phyloP scores from a whole-genome alignment of 2,888 invertebrate genomes.

The Chouioia cunea region DNA sequence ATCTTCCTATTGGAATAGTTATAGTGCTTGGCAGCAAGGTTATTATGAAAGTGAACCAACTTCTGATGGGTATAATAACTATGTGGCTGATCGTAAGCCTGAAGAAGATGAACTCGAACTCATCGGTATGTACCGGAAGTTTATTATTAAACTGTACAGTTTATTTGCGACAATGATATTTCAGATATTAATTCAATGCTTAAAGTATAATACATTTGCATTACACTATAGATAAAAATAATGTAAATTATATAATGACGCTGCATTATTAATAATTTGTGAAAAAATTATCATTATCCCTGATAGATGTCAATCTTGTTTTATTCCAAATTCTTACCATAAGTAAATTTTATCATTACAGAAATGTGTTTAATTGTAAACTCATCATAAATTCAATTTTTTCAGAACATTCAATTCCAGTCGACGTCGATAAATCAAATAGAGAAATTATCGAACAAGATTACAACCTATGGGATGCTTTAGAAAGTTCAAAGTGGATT shows the following conservation, averaged over 20 bases:
- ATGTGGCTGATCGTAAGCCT: constrained; percentile 66
- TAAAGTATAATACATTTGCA: constrained; percentile 37
- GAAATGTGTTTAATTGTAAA: constrained; percentile 27
- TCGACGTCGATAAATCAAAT: constrained; percentile 84
- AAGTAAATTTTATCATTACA: constrained; percentile 19
- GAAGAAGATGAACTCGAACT: constrained; percentile 79
- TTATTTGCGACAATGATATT: constrained; percentile 44
- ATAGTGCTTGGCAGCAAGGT: constrained; percentile 82
- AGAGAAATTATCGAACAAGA: constrained; percentile 83
- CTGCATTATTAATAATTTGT: constrained; percentile 27
- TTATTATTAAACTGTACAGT: constrained; percentile 48
- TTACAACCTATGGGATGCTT: constrained; percentile 82
- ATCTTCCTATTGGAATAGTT: constrained; percentile 89
- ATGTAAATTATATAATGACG: constrained; percentile 42
- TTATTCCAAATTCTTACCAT: constrained; percentile 6
- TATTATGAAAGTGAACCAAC: constrained; percentile 75
- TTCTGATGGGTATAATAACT: constrained; percentile 70
- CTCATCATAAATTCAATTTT: constrained; percentile 25
- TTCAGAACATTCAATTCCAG: constrained; percentile 80
- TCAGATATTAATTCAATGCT: constrained; percentile 39
- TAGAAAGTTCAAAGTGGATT: constrained; percentile 88
- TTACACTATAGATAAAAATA: constrained; percentile 43
- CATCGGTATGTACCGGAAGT: constrained; percentile 72
- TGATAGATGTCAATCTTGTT: constrained; percentile 32
- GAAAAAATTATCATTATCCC: constrained; percentile 25